Evolutionary conservation across 2,888 invertebrate species (phyloP).

Genomic region (Volucella inflata): DNA sequence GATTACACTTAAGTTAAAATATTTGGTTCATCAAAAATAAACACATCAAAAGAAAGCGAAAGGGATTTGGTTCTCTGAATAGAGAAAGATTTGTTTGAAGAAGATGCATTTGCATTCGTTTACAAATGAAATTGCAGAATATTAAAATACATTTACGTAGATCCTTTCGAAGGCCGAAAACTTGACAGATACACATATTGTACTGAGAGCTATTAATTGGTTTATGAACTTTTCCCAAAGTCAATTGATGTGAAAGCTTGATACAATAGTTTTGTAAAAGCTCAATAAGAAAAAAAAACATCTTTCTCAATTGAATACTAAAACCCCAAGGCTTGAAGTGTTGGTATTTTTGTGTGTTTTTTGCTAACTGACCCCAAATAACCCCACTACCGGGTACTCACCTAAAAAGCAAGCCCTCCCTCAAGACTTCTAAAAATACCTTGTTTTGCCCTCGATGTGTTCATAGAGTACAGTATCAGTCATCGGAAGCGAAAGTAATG

Average conservation of each 20-base stretch:
- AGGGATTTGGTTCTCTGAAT: too few species aligned
- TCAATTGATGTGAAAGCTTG: conserved; percentile 1
- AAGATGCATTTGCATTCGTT: too few species aligned
- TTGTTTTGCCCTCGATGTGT: conserved; percentile 31
- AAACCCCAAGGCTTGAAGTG: not conserved
- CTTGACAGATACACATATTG: not conserved
- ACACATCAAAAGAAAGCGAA: too few species aligned
- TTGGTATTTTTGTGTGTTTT: not conserved
- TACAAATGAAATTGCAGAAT: too few species aligned
- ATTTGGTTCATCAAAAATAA: too few species aligned
- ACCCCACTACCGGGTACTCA: conserved; percentile 17
- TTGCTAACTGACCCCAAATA: conserved; percentile 43
- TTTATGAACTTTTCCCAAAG: too few species aligned
- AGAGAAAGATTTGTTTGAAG: too few species aligned
- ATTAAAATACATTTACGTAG: too few species aligned
- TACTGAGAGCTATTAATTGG: too few species aligned
- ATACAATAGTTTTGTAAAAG: conserved; percentile 30
- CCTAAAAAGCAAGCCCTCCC: not conserved
- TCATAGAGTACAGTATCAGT: conserved; percentile 7
- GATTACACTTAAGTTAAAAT: too few species aligned
- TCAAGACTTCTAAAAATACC: conserved; percentile 49
- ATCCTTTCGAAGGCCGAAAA: not conserved
- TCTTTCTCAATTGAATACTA: conserved; percentile 13
- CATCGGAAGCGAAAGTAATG: conserved; percentile 76
- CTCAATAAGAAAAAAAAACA: conserved; percentile 2